Evolutionary conservation across 1,140 invertebrate species (phyloP).

Genomic region (Nasonia giraulti): DNA sequence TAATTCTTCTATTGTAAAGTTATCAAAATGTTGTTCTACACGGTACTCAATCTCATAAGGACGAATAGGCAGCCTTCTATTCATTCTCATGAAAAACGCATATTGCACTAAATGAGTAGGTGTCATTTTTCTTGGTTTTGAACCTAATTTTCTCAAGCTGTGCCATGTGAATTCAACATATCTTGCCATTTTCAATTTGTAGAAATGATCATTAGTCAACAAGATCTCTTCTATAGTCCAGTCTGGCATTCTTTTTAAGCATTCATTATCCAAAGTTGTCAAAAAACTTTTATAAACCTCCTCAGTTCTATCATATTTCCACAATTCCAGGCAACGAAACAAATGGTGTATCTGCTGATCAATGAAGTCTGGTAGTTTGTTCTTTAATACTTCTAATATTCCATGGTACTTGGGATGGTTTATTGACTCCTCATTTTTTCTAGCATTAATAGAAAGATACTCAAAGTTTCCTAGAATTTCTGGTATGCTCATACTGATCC

Average conservation of each 20-base stretch:
- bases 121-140: conserved; percentile 67
- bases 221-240: conserved; percentile 71
- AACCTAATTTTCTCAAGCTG: conserved; percentile 70
- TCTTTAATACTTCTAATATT: conserved; percentile 64
- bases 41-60: conserved; percentile 77
- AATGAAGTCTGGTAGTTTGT: too few species aligned
- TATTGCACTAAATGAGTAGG: conserved; percentile 75
- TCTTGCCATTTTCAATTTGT: conserved; percentile 66
- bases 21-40: conserved; percentile 67
- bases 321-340: conserved; percentile 54
- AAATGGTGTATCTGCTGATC: conserved; percentile 43
- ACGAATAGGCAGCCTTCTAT: conserved; percentile 66
- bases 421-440: neutral
- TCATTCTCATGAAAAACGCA: conserved; percentile 75
- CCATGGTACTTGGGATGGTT: conserved; percentile 34
- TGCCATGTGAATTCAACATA: conserved; percentile 70
- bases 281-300: conserved; percentile 62
- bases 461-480: conserved; percentile 54
- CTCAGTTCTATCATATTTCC: neutral
- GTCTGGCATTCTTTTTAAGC: conserved; percentile 65
- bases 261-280: conserved; percentile 75
- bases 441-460: conserved; percentile 56
- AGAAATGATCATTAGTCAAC: conserved; percentile 74
- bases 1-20: conserved; percentile 75
- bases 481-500: conserved; percentile 28